Evolutionary conservation across 2,888 invertebrate genomes (phyloP), one percentile per base, ranked within the genome.

Genomic region (Cecidostiba fungosa): DNA sequence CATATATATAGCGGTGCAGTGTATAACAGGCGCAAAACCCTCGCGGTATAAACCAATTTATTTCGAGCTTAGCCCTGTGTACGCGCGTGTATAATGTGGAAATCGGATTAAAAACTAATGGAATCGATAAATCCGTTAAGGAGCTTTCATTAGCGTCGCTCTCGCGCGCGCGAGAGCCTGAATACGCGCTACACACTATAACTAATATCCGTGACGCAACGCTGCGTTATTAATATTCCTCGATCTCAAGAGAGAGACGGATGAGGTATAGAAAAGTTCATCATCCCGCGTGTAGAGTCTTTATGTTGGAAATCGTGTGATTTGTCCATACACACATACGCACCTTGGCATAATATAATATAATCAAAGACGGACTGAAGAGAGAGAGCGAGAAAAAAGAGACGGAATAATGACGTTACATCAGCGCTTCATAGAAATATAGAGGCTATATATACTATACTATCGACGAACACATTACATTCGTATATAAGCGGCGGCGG

Each of bases 91-190:
- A 66, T 29, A 66, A 66, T n/a, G 3, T 29, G 66, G 23, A 66
- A 66, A 66, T 66, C 66, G 66, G 66, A 66, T 66, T 66, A 29
- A 66, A 26, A 66, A 66, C 29, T 66, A 66, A 26, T 66, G 66
- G 66, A 66, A 66, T 26, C 66, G 26, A 66, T 66, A 26, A 66
- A 66, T 26, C 66, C 66, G 66, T 29, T 26, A 26, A 66, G 66
- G 29, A 66, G 66, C 66, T 66, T 66, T 66, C 66, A 66, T 66
- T 66, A 66, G 66, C 10, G 10, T 62, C 62, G 26, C 5, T 8
- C 62, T 8, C 8, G 26, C 62, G 0, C 8, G 62, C 0, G 6
- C 4, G 59, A 6, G 6, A 10, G 4, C 6, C 3, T 50, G 16
- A 0, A 5, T 50, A 43, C 43, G 43, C 43, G 43, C 43, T 43